A percentile compares a stretch with the other conserved stretches of the same genome.
Conservation (phyloP, 2,113 vertebrate genomes). For the Laticauda colubrina region DNA sequence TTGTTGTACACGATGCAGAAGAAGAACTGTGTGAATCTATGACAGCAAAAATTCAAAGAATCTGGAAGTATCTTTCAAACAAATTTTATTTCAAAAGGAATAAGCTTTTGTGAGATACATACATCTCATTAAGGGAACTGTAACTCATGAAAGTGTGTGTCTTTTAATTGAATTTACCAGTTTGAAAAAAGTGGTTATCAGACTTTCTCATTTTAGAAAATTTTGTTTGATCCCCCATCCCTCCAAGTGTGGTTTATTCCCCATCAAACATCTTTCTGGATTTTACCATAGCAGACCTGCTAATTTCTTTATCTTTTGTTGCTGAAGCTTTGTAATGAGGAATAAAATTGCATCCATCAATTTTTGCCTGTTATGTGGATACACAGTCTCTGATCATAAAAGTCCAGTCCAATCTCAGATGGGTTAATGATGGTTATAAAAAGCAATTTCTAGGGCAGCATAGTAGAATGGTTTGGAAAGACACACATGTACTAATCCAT, state of each 20-base stretch:
- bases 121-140: background rate
- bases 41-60: background rate
- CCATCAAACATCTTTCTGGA: background rate
- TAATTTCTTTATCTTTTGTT: background rate
- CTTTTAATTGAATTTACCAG: background rate
- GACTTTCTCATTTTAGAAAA: background rate
- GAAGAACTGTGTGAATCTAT: background rate
- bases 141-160: background rate
- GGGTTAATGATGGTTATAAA: background rate
- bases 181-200: background rate
- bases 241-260: background rate
- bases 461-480: conserved; percentile 5
- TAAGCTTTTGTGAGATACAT: background rate
- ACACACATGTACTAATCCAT: background rate
- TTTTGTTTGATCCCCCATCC: background rate
- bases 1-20: background rate
- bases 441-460: background rate
- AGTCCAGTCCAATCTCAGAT: background rate
- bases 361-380: background rate
- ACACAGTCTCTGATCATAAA: background rate
- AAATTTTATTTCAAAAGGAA: background rate
- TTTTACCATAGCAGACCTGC: background rate
- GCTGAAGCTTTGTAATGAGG: background rate
- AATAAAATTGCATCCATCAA: background rate
- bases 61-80: background rate